Evolutionary conservation across 2,888 invertebrate species (phyloP), one percentile per base, ranked within the genome.

Genomic region (Plemyria rubiginata): DNA sequence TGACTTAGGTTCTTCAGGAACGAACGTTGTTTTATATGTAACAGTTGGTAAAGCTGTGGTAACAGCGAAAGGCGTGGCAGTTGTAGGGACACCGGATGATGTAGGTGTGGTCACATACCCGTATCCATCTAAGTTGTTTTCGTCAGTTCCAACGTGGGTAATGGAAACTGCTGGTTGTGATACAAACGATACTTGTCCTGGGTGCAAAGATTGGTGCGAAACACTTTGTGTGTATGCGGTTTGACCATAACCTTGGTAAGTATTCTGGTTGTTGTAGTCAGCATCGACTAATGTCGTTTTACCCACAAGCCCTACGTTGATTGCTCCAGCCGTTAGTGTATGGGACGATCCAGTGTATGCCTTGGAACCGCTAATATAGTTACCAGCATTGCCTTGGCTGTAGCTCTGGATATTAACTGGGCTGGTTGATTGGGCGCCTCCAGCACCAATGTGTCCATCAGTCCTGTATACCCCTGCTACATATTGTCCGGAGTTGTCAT

Each of bases 271-370:
- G 1, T 76, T 78, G 60, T 88, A 86, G 52, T 79, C 80, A 29
- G 84, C 80, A 60, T 92, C 92, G 0, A 93, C 76, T 57, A 93
- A 77, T 12, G 88, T 88, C 1, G 93, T 93, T 75, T 92, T 93
- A 40, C 93, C 93, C 7, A 93, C 93, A 43, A 93, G 78, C 32
- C 88, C 93, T 12, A 92, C 90, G 69, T 92, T 93, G 0, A 93
- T 82, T 38, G 92, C 91, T 36, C 93, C 93, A 11, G 91, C 91
- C 4, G 92, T 88, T 28, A 93, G 77, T 51, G 87, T 87, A 54
- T 93, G 92, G 7, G 90, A 86, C 0, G 80, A 81, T 7, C 91
- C 90, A 41, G 87, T 85, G 22, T 81, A 82, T 2, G 83, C 86
- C 52, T 85, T 86, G 1, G 81, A 77, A 65, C 85, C 84, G 13